These are phyloP conservation scores for Sarcophaga variegata DNA, from an alignment of 2,888 invertebrate species.

Conservation along the genomic window DNA sequence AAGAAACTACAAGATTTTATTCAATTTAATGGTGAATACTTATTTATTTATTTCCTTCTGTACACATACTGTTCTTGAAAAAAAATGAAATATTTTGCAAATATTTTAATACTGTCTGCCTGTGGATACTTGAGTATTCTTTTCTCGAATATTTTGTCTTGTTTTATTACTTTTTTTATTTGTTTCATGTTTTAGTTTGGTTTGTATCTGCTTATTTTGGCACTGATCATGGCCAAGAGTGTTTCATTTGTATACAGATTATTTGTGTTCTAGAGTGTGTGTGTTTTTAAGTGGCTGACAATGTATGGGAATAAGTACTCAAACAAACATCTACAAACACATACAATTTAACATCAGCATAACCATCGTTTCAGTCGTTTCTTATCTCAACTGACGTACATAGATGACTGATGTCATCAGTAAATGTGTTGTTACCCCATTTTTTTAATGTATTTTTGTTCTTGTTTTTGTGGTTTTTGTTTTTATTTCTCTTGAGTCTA, in stretches of 20 bases:
- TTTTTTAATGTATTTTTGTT: neutral
- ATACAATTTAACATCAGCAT: neutral
- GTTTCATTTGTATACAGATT: neutral
- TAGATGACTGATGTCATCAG: constrained; percentile 18
- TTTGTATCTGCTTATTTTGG: neutral
- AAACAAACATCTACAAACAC: neutral
- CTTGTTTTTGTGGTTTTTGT: neutral
- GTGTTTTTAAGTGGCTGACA: neutral
- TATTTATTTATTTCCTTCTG: neutral
- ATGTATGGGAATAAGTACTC: neutral
- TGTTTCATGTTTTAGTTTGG: constrained; percentile 12
- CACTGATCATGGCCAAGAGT: constrained; percentile 22
- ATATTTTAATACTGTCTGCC: neutral
- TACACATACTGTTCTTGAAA: neutral
- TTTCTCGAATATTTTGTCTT: neutral
- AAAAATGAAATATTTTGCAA: neutral
- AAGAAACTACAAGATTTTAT: too few relatives aligned
- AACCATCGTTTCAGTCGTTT: constrained; percentile 4
- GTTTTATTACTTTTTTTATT: constrained; percentile 1
- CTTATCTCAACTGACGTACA: constrained; percentile 8
- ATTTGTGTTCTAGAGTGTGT: neutral
- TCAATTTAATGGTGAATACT: too few relatives aligned
- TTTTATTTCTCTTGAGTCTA: neutral
- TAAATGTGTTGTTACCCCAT: neutral
- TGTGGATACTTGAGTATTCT: constrained; percentile 19